These are phyloP conservation scores for Masticophis lateralis DNA, from an alignment of 2,797 vertebrate genomes.

Conservation along the genomic window DNA sequence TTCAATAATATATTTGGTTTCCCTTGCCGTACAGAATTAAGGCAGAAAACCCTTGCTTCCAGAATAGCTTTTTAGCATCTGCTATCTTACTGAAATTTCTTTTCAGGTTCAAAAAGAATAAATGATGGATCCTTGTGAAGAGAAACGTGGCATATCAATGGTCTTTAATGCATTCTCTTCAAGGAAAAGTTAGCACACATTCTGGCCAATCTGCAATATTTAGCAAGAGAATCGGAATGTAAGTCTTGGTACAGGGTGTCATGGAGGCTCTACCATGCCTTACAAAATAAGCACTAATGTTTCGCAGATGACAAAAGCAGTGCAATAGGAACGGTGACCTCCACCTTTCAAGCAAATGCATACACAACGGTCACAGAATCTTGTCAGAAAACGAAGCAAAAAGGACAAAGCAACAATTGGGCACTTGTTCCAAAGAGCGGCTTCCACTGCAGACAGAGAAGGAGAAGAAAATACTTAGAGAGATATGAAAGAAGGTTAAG, in stretches of 20 bases:
- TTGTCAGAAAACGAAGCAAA: slow-evolving; percentile 14
- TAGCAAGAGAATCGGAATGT: neutral
- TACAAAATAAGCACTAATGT: neutral
- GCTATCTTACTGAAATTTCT: neutral
- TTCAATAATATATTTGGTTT: neutral
- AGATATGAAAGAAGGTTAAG: slow-evolving; percentile 6
- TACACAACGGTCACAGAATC: neutral
- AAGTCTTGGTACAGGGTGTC: neutral
- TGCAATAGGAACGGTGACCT: slow-evolving; percentile 15
- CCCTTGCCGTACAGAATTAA: neutral
- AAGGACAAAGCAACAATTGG: slow-evolving; percentile 14
- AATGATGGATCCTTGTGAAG: neutral
- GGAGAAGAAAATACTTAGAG: neutral
- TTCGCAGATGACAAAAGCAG: slow-evolving; percentile 17
- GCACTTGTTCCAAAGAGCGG: slow-evolving; percentile 4
- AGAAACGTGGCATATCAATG: neutral
- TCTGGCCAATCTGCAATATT: neutral
- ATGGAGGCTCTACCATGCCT: slow-evolving; percentile 4
- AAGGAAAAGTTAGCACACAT: neutral
- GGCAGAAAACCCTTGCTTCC: neutral
- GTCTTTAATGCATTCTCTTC: neutral
- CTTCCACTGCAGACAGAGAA: slow-evolving; percentile 17
- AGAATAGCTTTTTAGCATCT: neutral
- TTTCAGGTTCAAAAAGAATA: neutral
- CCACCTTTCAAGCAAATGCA: slow-evolving; percentile 1